Evolutionary conservation across 2,113 vertebrate genomes (phyloP), one percentile per base, ranked within the genome.

Genomic region (Marmota flaviventris): DNA sequence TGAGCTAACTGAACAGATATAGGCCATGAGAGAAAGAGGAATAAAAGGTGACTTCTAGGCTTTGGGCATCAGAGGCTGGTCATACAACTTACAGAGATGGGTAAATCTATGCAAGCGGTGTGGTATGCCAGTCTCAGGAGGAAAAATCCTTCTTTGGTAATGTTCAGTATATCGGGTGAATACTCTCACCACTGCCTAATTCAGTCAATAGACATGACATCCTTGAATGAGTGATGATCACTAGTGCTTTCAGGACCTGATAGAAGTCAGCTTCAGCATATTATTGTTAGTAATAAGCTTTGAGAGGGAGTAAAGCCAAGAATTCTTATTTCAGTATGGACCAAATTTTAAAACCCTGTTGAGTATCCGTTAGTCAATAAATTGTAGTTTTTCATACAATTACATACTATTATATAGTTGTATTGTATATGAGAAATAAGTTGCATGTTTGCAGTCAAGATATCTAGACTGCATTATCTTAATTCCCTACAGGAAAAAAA

Each of bases 251-350:
- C 9, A n/a, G 72, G 20, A 91, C 12, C 20, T 87, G 37, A 75
- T 37, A 75, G 56, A 87, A 93, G n/a, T 79, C 24, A 17, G 8
- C 25, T 83, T 20, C 16, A 83, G 34, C 3, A 69, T 1, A 27
- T 65, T 58, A 39, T 18, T 58, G 18, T 24, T 32, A 45, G 56
- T 70, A 76, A 85, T 42, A 65, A 69, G 42, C n/a, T 89, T 85
- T 76, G 17, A 91, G 75, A 89, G 16, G 2, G 16, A 90, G 56
- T 86, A 90, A 93, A 94, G 63, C 83, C 37, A 90, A 93, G 45
- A 89, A 95, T 84, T 84, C 56, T 89, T 70, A 69, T 32, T 61
- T 53, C 48, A 5, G 8, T 73, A 11, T 91, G 25, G 14, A 75
- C 56, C 76, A 70, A 79, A 94, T 48, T 84, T 81, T 29, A 91